Evolutionary conservation across 2,888 invertebrate genomes (phyloP).

Genomic region (Luperina nickerlii): DNA sequence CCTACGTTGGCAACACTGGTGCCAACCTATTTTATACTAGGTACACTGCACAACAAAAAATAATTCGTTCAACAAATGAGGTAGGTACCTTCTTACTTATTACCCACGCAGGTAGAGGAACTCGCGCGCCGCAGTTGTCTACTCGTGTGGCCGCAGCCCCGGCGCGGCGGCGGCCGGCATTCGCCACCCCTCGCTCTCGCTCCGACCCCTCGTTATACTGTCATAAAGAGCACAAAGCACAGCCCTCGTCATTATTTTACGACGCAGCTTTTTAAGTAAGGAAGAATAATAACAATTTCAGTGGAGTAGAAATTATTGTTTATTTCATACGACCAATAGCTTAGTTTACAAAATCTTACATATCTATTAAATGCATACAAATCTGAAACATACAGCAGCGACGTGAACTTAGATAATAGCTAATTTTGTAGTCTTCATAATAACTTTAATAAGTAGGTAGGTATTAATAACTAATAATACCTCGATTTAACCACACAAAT

Average conservation of each 20-base stretch:
- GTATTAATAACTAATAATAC: constrained; percentile 14
- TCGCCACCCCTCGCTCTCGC: not conserved
- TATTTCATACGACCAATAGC: constrained; percentile 47
- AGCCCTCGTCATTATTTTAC: constrained; percentile 30
- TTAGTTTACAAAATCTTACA: constrained; percentile 58
- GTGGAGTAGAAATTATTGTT: constrained; percentile 46
- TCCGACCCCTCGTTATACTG: constrained; percentile 15
- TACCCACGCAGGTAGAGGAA: too few species aligned
- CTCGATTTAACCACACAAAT: constrained; percentile 2
- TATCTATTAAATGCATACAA: constrained; percentile 60
- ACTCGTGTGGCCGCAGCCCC: not conserved
- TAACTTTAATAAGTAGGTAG: not conserved
- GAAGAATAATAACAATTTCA: constrained; percentile 23
- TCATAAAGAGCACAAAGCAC: constrained; percentile 7
- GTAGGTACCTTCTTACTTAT: too few species aligned
- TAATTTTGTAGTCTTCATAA: constrained; percentile 12
- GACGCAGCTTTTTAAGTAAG: constrained; percentile 7
- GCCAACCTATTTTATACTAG: too few species aligned
- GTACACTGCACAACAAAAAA: too few species aligned
- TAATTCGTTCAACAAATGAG: too few species aligned
- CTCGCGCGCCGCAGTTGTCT: too few species aligned
- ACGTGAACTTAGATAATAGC: constrained; percentile 1
- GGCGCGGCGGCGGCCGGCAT: too few species aligned
- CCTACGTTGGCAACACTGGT: too few species aligned
- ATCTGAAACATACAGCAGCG: constrained; percentile 46